A percentile compares a stretch with the other conserved stretches of the same genome.
phyloP scores from a whole-genome alignment of 2,113 vertebrate genomes.

The Strix uralensis region DNA sequence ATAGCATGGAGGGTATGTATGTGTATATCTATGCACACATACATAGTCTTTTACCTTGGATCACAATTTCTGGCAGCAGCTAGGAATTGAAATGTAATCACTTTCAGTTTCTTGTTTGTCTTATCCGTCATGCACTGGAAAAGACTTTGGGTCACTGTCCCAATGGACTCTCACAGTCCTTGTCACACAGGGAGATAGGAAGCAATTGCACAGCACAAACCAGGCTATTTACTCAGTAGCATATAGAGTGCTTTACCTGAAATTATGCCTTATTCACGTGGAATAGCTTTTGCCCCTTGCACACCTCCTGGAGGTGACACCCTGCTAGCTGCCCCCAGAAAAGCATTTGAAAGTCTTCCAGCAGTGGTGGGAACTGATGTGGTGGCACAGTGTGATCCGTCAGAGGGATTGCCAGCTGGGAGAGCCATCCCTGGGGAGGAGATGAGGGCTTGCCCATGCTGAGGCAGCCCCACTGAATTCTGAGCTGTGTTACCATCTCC shows the following conservation, averaged over 20 bases:
- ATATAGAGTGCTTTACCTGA: not conserved
- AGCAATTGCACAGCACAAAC: not conserved
- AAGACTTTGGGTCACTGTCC: not conserved
- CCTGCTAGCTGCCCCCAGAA: not conserved
- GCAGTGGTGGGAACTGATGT: not conserved
- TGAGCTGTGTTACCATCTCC: rapidly evolving
- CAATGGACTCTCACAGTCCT: not conserved
- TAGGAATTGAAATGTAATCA: not conserved
- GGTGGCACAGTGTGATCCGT: not conserved
- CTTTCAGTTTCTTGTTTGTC: not conserved
- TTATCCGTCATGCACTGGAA: not conserved
- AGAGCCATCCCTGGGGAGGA: not conserved
- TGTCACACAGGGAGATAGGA: not conserved
- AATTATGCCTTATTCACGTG: not conserved
- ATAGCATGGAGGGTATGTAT: not conserved
- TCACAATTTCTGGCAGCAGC: not conserved
- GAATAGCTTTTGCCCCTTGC: not conserved
- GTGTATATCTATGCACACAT: not conserved
- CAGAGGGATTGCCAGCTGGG: not conserved
- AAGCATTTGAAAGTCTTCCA: not conserved
- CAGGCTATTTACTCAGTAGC: not conserved
- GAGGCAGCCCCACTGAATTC: not conserved
- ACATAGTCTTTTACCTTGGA: not conserved
- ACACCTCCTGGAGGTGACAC: not conserved
- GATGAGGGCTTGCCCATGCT: not conserved